Evolutionary conservation across 2,888 invertebrate species (phyloP), one percentile per base, ranked within the genome.

Genomic region (Craniophora ligustri): DNA sequence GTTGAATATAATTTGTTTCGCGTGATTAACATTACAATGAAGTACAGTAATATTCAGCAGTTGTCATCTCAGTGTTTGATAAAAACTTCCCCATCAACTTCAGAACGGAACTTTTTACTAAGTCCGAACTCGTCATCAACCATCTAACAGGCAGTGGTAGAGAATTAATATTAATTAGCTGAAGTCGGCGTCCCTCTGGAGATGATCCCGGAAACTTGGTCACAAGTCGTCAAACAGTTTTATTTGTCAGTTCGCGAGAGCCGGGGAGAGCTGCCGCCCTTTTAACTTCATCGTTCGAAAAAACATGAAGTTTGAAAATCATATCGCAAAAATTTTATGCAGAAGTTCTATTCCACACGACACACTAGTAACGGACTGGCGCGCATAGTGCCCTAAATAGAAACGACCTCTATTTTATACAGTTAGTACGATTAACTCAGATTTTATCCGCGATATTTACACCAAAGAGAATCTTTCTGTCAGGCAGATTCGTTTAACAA

Each of bases 151-250:
- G 41, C 48, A 57, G 40, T 60, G 54, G 45, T 32, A 56, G 39
- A 36, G 35, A 42, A 53, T 65, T 65, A 65, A 61, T 72, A 72
- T 69, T 57, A 72, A 71, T 69, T 72, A 72, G 38, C 23, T 3
- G 5, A 51, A 65, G 18, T 64, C 34, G 23, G 8, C 34, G 40
- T 45, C 54, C 42, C 57, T 48, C 28, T 10, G 32, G 40, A 51
- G 48, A 53, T 58, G 50, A 48, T 59, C 53, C 42, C 16, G 55
- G 35, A 45, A 72, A 66, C 38, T 72, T 72, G 23, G 15, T 11
- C 35, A 23, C 42, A 56, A 57, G 41, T 56, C 48, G 39, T 15
- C 47, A 8, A 10, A 21, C 30, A 30, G 55, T 48, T 64, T 58
- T 59, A 64, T 67, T 54, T 51, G 60, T 41, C 15, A 38, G 14